Evolutionary conservation across 2,113 vertebrate species (phyloP).

Genomic region (Pseudorectes ferrugineus): DNA sequence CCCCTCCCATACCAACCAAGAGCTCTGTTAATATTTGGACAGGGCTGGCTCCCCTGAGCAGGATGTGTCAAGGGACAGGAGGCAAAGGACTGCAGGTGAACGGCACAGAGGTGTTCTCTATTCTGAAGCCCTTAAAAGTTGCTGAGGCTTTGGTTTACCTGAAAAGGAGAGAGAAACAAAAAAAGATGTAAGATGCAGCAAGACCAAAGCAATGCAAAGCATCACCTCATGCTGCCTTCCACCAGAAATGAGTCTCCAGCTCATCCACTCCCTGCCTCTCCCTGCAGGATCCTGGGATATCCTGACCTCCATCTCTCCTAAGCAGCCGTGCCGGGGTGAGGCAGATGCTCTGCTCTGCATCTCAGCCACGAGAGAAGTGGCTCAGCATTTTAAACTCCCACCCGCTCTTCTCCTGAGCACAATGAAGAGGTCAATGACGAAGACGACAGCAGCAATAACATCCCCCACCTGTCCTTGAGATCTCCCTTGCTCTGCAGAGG

Average conservation of each 20-base stretch:
- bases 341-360: background rate
- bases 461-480: background rate
- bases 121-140: background rate
- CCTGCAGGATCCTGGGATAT: background rate
- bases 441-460: constrained; percentile 21
- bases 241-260: background rate
- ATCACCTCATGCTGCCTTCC: background rate
- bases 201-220: background rate
- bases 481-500: constrained; percentile 3
- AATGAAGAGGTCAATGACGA: background rate
- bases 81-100: background rate
- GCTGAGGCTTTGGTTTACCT: background rate
- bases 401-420: constrained; percentile 10
- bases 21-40: background rate
- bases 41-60: background rate
- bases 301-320: background rate
- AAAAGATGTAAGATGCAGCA: background rate
- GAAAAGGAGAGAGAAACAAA: background rate
- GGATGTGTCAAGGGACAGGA: background rate
- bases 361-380: fast-evolving
- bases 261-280: background rate
- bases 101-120: background rate
- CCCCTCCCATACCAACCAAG: background rate
- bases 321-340: background rate
- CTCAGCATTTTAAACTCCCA: background rate